Base-by-base conservation (phyloP, 2,113 vertebrate genomes). In the Pontoporia blainvillei region DNA sequence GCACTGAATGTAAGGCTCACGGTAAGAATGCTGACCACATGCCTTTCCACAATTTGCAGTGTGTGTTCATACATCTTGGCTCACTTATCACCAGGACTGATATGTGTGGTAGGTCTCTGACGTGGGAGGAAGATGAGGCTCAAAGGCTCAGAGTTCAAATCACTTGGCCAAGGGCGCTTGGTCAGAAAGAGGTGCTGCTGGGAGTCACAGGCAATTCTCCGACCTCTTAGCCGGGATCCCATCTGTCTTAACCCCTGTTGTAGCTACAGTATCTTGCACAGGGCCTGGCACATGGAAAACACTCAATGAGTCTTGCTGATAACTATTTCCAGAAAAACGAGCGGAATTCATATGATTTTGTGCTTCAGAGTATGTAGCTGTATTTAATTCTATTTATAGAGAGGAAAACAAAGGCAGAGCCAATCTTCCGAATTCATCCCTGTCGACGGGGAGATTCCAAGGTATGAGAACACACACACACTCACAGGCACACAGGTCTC, bases 21-120 rank as follows among this genome's bases (percentile, higher is more conserved):
- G 0, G 14, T 20, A 44, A 57, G 44, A 49, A 86, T 2, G 0
- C 41, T 34, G 73, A 59, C 57, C 27, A 5, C 0, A 0, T 13
- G 67, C 44, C 15, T 18, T 13, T 8, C 12, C 5, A 15, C 15
- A 11, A 27, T 34, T 44, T 75, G 20, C 27, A 69, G 20, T 31
- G 4, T 3, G 15, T 1, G 1, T 25, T 44, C 69, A 20, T 2
- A 44, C 0, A 4, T 34, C 12, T 69, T 1, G 0, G 57, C 39
- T 76, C 73, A 25, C 41, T 54, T 66, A 41, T 79, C 11, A 75
- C 44, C n/a, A 39, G 46, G 8, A 62, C 15, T 41, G 31, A 29
- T 46, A 15, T 0, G 0, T 10, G 17, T n/a, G 54, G 8, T 67
- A 46, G 7, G 11, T 13, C 36, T 67, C 5, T 20, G 21, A 8